Percentiles rank a stretch among this genome's conserved stretches.
Conservation (phyloP, 23 tunicate species). For the Ciona savignyi region DNA sequence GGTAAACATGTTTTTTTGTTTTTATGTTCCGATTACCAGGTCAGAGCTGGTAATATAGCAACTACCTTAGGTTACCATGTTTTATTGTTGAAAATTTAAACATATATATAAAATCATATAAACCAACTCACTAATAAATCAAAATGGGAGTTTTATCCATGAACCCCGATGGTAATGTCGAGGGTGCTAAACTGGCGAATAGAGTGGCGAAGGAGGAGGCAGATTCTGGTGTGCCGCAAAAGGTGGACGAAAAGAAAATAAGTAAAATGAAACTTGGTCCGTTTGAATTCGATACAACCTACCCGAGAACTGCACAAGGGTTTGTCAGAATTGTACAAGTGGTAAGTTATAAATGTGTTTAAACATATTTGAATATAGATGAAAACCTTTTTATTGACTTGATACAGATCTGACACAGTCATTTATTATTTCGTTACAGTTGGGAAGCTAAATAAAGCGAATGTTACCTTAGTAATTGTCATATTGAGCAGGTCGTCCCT, state of each 20-base stretch:
- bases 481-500: too few relatives aligned
- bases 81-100: too few relatives aligned
- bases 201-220: conserved; percentile 26
- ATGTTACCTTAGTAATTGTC: too few relatives aligned
- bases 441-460: too few relatives aligned
- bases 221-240: conserved; percentile 6
- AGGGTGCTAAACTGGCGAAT: conserved; percentile 27
- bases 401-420: too few relatives aligned
- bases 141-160: conserved; percentile 50
- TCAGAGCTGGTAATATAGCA: background rate
- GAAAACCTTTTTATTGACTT: too few relatives aligned
- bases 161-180: conserved; percentile 59
- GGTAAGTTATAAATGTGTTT: conserved; percentile 57
- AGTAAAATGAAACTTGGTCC: conserved; percentile 47
- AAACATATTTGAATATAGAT: too few relatives aligned
- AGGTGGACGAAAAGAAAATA: conserved; percentile 21
- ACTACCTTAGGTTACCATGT: too few relatives aligned
- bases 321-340: conserved; percentile 63
- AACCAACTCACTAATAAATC: background rate
- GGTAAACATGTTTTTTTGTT: too few relatives aligned
- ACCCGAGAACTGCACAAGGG: conserved; percentile 72
- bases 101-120: too few relatives aligned
- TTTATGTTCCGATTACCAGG: background rate
- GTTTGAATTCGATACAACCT: conserved; percentile 71
- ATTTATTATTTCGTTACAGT: too few relatives aligned